A percentile compares a stretch with the other conserved stretches of the same genome.
These are phyloP conservation scores for Holothuria leucospilota DNA, from an alignment of 53 echinoderm and acorn worm species.

Conservation along the genomic window DNA sequence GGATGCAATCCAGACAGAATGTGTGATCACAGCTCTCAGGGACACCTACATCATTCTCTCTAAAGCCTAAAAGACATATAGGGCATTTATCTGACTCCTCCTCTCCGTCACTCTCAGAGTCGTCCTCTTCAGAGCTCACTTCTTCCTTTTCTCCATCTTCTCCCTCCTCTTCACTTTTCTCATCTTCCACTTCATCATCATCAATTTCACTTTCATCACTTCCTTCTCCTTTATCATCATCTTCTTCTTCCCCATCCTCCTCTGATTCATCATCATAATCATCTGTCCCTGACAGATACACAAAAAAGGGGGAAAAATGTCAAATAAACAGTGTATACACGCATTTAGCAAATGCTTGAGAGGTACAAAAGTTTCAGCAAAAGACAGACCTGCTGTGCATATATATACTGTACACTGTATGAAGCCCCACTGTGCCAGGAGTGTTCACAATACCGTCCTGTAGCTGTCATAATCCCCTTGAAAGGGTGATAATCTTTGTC, in stretches of 20 bases:
- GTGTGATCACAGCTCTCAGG: constrained; percentile 96
- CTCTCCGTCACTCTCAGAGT: constrained; percentile 34
- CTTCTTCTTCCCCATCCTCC: neutral
- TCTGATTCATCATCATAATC: neutral
- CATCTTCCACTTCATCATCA: constrained; percentile 48
- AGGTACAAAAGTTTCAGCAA: no score
- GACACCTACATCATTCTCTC: constrained; percentile 81
- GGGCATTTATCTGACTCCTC: constrained; percentile 76
- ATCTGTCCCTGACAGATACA: neutral
- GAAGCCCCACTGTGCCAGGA: no score
- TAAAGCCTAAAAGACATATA: constrained; percentile 72
- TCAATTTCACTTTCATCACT: constrained; percentile 3
- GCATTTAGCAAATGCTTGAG: no score
- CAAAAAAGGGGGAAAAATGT: no score
- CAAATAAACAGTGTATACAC: no score
- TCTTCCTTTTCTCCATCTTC: constrained; percentile 48
- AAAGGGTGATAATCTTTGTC: no score
- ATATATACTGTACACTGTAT: no score
- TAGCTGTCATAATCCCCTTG: no score
- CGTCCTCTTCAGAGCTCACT: constrained; percentile 47
- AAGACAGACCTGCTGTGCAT: no score
- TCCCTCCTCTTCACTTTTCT: constrained; percentile 43
- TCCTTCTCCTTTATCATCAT: constrained; percentile 12
- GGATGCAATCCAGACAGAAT: constrained; percentile 89
- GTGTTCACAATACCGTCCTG: no score